Conservation (phyloP, 2,797 vertebrate species). For the Carduelis carduelis region DNA sequence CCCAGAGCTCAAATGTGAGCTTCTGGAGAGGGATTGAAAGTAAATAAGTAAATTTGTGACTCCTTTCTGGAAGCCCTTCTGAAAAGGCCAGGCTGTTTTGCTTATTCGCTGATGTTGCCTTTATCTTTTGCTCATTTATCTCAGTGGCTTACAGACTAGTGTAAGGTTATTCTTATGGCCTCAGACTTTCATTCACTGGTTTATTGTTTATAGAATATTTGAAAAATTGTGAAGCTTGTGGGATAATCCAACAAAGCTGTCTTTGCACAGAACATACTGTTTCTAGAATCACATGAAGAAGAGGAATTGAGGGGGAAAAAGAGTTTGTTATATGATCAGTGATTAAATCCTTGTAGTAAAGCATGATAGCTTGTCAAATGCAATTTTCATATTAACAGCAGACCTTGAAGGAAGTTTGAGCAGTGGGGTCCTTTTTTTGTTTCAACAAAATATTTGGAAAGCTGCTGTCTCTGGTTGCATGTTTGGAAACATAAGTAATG, state of each 20-base stretch:
- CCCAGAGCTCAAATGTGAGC: neutral
- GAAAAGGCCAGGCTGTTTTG: neutral
- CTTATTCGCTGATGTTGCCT: neutral
- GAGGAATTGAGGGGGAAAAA: neutral
- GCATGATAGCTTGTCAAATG: neutral
- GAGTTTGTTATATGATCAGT: neutral
- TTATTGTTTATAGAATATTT: neutral
- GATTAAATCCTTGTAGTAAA: neutral
- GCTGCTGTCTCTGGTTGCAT: neutral
- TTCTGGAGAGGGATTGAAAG: neutral
- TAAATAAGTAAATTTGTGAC: neutral
- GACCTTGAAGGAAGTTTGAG: neutral
- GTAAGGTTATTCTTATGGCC: neutral
- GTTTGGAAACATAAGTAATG: constrained; percentile 48
- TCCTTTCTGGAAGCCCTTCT: neutral
- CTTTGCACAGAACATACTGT: neutral
- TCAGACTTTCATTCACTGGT: neutral
- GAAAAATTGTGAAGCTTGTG: neutral
- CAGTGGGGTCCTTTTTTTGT: neutral
- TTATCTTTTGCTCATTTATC: neutral
- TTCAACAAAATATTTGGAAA: neutral
- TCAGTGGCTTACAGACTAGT: neutral
- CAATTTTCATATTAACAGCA: neutral
- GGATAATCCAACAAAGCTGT: neutral
- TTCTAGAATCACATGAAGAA: neutral